These are phyloP conservation scores for Myopa testacea DNA, from an alignment of 2,888 invertebrate genomes.

Conservation along the genomic window DNA sequence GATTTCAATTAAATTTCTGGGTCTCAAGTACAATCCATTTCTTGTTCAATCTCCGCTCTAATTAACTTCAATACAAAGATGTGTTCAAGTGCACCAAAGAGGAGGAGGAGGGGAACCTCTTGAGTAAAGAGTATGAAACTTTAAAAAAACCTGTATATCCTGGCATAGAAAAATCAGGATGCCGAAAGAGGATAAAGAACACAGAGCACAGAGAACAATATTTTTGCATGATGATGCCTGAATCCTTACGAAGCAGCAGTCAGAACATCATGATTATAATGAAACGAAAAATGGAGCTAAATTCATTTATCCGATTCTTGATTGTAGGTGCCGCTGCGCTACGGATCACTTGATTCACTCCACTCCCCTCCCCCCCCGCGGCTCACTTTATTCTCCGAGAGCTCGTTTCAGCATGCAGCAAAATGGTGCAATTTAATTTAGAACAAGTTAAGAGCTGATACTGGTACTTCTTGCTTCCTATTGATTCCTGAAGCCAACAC, in stretches of 20 bases:
- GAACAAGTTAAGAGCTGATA: background rate
- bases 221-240: slow-evolving; percentile 6
- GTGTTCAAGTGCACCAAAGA: background rate
- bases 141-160: background rate
- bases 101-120: background rate
- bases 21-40: background rate
- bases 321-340: background rate
- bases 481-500: background rate
- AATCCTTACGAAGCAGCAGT: background rate
- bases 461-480: background rate
- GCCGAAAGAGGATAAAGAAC: background rate
- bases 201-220: background rate
- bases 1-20: too few species aligned
- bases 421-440: background rate
- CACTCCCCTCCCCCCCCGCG: background rate
- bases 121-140: too few species aligned
- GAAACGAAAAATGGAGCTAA: background rate
- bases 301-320: background rate
- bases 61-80: background rate
- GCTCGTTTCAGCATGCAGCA: background rate
- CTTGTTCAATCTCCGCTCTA: background rate
- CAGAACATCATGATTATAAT: too few species aligned
- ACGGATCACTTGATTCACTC: background rate
- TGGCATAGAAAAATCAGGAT: background rate
- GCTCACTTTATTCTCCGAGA: background rate